Evolutionary conservation across 2,797 vertebrate species (phyloP).

Genomic region (Molossus molossus): DNA sequence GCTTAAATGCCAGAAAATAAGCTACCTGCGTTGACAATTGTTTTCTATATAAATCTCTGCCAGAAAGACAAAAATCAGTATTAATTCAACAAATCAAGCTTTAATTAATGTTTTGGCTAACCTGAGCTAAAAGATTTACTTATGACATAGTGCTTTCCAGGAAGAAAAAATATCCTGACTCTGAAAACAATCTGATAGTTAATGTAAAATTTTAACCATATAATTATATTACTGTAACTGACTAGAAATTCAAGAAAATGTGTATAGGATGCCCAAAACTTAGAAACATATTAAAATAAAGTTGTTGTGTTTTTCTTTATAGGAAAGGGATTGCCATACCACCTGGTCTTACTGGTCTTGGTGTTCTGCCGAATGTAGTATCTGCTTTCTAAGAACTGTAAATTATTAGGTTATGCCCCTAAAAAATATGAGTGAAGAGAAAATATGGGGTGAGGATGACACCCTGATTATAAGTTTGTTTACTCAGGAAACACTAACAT

Average conservation of each 20-base stretch:
- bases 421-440: constrained; percentile 42
- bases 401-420: constrained; percentile 60
- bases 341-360: constrained; percentile 72
- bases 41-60: constrained; percentile 81
- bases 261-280: constrained; percentile 56
- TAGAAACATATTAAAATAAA: constrained; percentile 43
- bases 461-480: constrained; percentile 70
- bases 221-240: constrained; percentile 70
- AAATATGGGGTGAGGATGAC: constrained; percentile 3
- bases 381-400: constrained; percentile 70
- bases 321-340: constrained; percentile 31
- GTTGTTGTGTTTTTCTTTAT: background rate
- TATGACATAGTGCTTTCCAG: constrained; percentile 66
- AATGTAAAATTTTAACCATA: constrained; percentile 82
- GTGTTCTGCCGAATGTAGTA: constrained; percentile 70
- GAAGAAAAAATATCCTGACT: constrained; percentile 80
- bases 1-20: constrained; percentile 72
- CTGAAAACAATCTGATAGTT: constrained; percentile 77
- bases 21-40: constrained; percentile 65
- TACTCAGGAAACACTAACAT: constrained; percentile 54
- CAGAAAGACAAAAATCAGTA: constrained; percentile 77
- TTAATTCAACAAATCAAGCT: constrained; percentile 78
- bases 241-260: constrained; percentile 80
- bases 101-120: constrained; percentile 69
- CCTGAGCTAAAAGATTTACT: constrained; percentile 80